These are phyloP conservation scores for Ochropleura leucogaster DNA, from an alignment of 2,888 invertebrate genomes.

Conservation along the genomic window DNA sequence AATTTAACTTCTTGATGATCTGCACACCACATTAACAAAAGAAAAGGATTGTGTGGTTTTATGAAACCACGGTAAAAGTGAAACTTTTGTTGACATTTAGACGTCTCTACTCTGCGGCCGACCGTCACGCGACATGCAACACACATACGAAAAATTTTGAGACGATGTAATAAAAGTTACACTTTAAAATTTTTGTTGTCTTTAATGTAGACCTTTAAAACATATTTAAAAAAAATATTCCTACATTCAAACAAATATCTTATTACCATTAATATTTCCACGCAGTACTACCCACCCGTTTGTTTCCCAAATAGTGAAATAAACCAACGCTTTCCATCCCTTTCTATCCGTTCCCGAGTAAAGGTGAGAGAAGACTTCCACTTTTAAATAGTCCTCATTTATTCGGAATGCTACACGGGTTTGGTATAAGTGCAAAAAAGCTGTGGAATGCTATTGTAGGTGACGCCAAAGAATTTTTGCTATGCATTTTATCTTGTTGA, in stretches of 20 bases:
- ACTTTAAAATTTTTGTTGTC: too few species aligned
- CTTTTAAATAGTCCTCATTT: constrained; percentile 61
- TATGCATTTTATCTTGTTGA: constrained; percentile 55
- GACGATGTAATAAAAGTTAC: too few species aligned
- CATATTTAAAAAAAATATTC: too few species aligned
- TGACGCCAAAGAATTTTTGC: constrained; percentile 55
- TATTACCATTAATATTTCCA: not conserved
- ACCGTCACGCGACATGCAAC: too few species aligned
- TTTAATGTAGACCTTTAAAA: too few species aligned
- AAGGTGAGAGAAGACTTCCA: constrained; percentile 41
- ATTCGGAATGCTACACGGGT: constrained; percentile 56
- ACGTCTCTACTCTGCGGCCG: too few species aligned
- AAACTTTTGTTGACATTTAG: too few species aligned
- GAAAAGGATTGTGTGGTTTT: too few species aligned
- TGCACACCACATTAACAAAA: not conserved
- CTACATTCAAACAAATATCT: not conserved
- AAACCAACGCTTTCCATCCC: constrained; percentile 33
- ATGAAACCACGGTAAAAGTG: too few species aligned
- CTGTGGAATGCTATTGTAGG: constrained; percentile 62
- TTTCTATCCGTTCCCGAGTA: constrained; percentile 27
- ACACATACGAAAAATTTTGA: too few species aligned
- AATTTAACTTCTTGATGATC: constrained; percentile 1
- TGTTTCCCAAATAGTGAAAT: constrained; percentile 54
- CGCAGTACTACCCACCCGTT: constrained; percentile 45
- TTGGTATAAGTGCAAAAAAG: constrained; percentile 61